Percentiles rank a stretch among this genome's conserved stretches.
Conservation (phyloP, 2,113 vertebrate genomes). For the Pseudopipra pipra region DNA sequence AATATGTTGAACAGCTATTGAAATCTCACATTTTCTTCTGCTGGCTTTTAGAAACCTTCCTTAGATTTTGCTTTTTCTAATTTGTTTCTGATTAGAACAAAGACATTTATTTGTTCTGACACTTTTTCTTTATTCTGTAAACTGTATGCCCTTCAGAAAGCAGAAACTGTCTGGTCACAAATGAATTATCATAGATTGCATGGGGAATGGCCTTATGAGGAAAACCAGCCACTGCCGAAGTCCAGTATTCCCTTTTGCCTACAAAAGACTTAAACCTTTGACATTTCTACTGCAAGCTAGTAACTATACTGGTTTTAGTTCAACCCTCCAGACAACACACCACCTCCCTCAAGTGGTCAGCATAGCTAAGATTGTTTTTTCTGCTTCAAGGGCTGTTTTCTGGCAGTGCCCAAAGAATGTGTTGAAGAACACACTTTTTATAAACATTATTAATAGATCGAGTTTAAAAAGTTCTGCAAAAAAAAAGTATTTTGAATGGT, state of each 20-base stretch:
- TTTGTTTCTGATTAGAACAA: slow-evolving; percentile 26
- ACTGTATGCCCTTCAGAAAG: slow-evolving; percentile 15
- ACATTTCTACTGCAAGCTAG: slow-evolving; percentile 32
- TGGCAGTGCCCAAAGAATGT: slow-evolving; percentile 5
- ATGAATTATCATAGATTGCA: not conserved
- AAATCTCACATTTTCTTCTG: not conserved
- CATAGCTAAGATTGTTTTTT: slow-evolving; percentile 34
- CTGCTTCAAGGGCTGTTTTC: slow-evolving; percentile 16
- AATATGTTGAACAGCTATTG: not conserved
- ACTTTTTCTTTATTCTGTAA: slow-evolving; percentile 9
- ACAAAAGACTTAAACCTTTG: slow-evolving; percentile 31
- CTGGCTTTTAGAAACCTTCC: not conserved
- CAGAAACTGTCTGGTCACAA: not conserved
- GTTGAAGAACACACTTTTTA: not conserved
- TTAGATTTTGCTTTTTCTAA: not conserved
- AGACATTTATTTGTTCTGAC: not conserved
- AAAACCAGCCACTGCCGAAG: slow-evolving; percentile 4
- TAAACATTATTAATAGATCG: not conserved
- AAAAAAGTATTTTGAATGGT: not conserved
- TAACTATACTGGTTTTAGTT: slow-evolving; percentile 1
- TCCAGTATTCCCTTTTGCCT: slow-evolving; percentile 11
- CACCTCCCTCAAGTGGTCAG: slow-evolving; percentile 75
- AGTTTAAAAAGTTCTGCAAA: not conserved
- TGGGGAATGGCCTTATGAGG: not conserved
- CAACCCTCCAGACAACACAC: slow-evolving; percentile 63